Base-by-base conservation (phyloP, 2,888 invertebrate genomes). In the Azorinus chamasolen region DNA sequence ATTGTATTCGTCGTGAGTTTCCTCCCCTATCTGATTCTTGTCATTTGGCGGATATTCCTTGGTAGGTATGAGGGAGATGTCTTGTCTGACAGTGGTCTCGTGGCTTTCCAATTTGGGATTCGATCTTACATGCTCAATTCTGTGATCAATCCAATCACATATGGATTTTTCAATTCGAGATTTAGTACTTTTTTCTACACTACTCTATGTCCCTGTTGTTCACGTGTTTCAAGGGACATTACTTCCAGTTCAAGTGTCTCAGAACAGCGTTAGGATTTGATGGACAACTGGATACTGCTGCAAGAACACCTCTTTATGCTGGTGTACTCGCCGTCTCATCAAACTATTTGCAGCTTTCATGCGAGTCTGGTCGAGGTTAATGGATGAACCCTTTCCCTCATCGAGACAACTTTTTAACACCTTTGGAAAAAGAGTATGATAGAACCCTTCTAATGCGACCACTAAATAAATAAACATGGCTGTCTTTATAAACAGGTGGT, bases 91-190 rank as follows among this genome's bases (percentile, higher is more conserved):
- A 20, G 65, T 0, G 75, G 50, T 5, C 59, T 77, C 0, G 75
- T 79, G 14, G 73, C 69, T 3, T 79, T 79, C 54, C 70, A 85
- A 39, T 78, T 85, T 24, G 79, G 76, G 0, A 51, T 83, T 14
- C 37, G 85, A 12, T 83, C 85, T 6, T 85, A 82, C 45, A 65
- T 85, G 10, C 59, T 85, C 2, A 83, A 77, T 37, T 79, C 81
- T 25, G 79, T 78, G 0, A 59, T 75, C 20, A 85, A 85, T 57
- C 85, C 85, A 0, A 37, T 85, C 1, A 68, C 75, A 1, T 85
- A 85, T 45, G 83, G 83, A 41, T 81, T 83, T 62, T 73, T 83
- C 20, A 85, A 85, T 59, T 66, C 79, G 12, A 81, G 71, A 25
- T 85, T 85, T 37, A 70, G 73, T 59, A 39, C 20, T 10, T 83